Base-by-base conservation (phyloP, 2,113 vertebrate genomes). In the Rhinoptilus africanus region DNA sequence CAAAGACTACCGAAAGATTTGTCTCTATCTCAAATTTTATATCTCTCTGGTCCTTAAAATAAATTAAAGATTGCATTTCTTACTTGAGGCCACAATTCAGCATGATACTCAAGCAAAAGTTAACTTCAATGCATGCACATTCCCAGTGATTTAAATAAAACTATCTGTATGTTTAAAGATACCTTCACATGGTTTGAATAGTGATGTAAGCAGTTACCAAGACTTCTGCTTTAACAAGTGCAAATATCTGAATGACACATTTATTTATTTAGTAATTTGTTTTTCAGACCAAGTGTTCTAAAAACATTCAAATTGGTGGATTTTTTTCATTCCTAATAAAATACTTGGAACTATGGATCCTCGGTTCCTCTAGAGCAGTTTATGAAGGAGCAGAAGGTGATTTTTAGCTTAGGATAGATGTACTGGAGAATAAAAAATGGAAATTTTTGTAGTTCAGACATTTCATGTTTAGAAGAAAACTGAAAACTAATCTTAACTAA, bases 401-500 rank as follows among this genome's bases (percentile, higher is more conserved):
- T 86, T 60, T 87, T 84, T 80, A 19, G 23, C 79, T 84, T 82
- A 39, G 30, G 57, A 53, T 35, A 74, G 43, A 92, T 28, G 39
- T 75, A 59, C n/a, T 56, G 37, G 81, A 87, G 63, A 39, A 74
- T 50, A n/a, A 63, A 95, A 94, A 88, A 79, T 57, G 23, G 67
- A 85, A 80, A 69, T 56, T 56, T 84, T 94, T 96, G 50, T 73
- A 91, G 79, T 64, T 91, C 80, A 93, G 43, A 10, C 37, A 68
- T 89, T 94, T 95, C 21, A 35, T 63, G 32, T 96, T 95, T 92
- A 73, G 77, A 94, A 97, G 79, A 85, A 95, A 95, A 77, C 63
- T 50, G 80, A 79, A 93, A 80, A n/a, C 67, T 89, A 43, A 91
- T 94, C 83, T 94, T 90, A 92, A 73, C 64, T 77, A 83, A 95